Conservation (phyloP, 2,888 invertebrate genomes). For the Apamea monoglypha region DNA sequence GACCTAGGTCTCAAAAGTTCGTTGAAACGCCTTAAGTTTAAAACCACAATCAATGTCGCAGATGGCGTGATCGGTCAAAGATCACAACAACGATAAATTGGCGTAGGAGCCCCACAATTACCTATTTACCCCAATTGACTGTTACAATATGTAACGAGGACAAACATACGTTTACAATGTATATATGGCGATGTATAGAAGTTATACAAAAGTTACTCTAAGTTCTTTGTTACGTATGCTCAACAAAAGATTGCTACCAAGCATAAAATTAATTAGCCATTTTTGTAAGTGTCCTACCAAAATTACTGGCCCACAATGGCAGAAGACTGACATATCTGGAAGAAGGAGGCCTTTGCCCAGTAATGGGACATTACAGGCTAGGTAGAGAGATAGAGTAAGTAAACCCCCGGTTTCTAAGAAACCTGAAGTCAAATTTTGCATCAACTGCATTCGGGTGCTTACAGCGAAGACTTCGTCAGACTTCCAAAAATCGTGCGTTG, state of each 20-base stretch:
- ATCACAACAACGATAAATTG: constrained; percentile 36
- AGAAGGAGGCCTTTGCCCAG: not conserved
- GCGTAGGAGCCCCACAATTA: constrained; percentile 25
- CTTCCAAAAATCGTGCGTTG: not conserved
- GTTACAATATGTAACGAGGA: constrained; percentile 16
- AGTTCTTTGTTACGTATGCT: not conserved
- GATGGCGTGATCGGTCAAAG: constrained; percentile 52
- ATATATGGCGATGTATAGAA: not conserved
- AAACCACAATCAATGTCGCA: constrained; percentile 16
- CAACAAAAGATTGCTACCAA: not conserved
- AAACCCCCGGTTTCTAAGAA: not conserved
- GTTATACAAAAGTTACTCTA: not conserved
- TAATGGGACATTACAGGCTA: not conserved
- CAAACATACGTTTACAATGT: constrained; percentile 1
- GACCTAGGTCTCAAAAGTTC: constrained; percentile 35
- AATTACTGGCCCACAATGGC: not conserved
- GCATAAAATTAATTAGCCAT: not conserved
- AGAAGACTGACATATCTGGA: not conserved
- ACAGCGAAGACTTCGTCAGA: too few species aligned
- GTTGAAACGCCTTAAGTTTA: constrained; percentile 28
- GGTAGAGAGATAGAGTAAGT: not conserved
- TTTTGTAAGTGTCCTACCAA: not conserved
- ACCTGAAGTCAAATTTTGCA: not conserved
- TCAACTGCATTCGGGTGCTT: not conserved
- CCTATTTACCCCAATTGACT: constrained; percentile 49